Percentiles rank a stretch among this genome's conserved stretches.
These are phyloP conservation scores for Leptopilina syphax DNA, from an alignment of 2,888 invertebrate genomes.

Conservation along the genomic window DNA sequence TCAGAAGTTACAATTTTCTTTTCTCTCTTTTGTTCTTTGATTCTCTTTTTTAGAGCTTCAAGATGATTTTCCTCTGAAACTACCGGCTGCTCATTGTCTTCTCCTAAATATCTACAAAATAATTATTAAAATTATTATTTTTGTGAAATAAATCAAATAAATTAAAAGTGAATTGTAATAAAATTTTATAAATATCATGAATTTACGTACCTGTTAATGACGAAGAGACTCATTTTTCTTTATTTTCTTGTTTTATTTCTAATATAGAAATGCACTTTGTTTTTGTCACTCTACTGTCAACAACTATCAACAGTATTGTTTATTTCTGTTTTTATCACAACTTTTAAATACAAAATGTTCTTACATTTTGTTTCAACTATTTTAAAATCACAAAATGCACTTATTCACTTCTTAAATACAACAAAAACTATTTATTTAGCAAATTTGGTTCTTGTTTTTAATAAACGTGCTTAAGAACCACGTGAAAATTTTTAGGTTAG, in stretches of 20 bases:
- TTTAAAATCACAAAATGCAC: neutral
- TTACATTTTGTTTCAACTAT: neutral
- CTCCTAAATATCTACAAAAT: slow-evolving; percentile 65
- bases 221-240: slow-evolving; percentile 82
- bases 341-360: neutral
- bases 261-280: neutral
- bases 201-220: slow-evolving; percentile 82
- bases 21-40: slow-evolving; percentile 67
- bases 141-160: neutral
- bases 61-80: slow-evolving; percentile 64
- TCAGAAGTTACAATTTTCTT: slow-evolving; percentile 50
- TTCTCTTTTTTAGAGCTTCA: slow-evolving; percentile 62
- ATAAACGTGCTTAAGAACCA: neutral
- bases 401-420: neutral
- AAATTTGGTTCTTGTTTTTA: neutral
- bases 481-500: slow-evolving; percentile 34
- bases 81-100: slow-evolving; percentile 54
- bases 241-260: neutral
- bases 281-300: neutral
- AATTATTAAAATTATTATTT: neutral
- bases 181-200: slow-evolving; percentile 55
- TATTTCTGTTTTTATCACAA: slow-evolving; percentile 6
- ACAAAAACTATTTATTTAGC: neutral
- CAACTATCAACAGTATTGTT: slow-evolving; percentile 6
- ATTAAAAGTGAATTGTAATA: slow-evolving; percentile 14